These are phyloP conservation scores for Coendou prehensilis DNA, from an alignment of 2,797 vertebrate genomes.

Conservation along the genomic window DNA sequence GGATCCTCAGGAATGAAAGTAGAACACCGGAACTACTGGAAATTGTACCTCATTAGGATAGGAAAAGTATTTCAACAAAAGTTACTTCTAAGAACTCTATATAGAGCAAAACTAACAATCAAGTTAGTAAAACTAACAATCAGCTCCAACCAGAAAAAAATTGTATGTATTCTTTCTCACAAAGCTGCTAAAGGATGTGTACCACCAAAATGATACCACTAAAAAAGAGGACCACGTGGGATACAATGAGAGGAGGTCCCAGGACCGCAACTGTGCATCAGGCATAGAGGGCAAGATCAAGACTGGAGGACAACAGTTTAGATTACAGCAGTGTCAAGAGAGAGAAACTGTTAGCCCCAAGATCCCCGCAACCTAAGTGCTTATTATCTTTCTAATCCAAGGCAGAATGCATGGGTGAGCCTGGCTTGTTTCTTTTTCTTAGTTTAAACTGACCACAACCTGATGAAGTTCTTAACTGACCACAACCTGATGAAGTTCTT, in stretches of 20 bases:
- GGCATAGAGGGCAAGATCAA: background rate
- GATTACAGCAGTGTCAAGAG: background rate
- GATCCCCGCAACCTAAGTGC: background rate
- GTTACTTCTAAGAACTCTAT: constrained; percentile 50
- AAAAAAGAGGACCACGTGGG: background rate
- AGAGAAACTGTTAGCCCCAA: background rate
- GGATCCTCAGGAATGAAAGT: background rate
- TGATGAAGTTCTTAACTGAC: background rate
- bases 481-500: background rate
- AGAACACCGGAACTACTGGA: background rate
- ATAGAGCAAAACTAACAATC: constrained; percentile 34
- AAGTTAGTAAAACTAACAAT: background rate
- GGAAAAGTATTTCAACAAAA: constrained; percentile 7
- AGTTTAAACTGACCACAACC: background rate
- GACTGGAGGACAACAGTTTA: background rate
- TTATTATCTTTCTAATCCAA: background rate
- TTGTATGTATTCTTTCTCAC: background rate
- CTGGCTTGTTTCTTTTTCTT: background rate
- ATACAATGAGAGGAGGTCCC: background rate
- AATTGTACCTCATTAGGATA: constrained; percentile 13
- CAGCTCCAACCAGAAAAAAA: background rate
- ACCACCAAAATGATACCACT: background rate
- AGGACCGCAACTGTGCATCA: background rate
- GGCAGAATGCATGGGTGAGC: background rate
- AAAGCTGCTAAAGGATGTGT: background rate